phyloP scores from a whole-genome alignment of 2,888 invertebrate genomes.

The Nysson spinosus region DNA sequence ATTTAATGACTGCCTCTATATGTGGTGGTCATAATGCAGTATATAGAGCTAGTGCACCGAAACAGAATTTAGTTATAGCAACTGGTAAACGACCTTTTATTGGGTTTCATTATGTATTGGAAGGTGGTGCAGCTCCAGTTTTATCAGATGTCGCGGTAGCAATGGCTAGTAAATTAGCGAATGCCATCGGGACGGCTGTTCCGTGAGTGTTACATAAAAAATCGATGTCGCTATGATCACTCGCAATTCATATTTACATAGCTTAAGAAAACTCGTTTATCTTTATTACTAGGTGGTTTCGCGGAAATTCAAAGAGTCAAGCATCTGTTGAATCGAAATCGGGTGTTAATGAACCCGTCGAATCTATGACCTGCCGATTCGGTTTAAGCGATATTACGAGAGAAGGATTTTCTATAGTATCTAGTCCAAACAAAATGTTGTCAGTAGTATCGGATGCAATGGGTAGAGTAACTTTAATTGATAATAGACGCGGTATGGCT shows the following conservation, averaged over 20 bases:
- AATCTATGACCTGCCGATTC: slow-evolving; percentile 87
- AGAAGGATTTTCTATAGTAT: slow-evolving; percentile 84
- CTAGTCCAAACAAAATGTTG: slow-evolving; percentile 89
- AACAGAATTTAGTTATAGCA: slow-evolving; percentile 86
- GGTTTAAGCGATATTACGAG: slow-evolving; percentile 89
- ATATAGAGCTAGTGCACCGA: slow-evolving; percentile 86
- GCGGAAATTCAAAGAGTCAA: slow-evolving; percentile 77
- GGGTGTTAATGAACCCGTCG: slow-evolving; percentile 79
- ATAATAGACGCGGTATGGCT: slow-evolving; percentile 87
- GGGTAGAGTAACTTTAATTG: slow-evolving; percentile 92
- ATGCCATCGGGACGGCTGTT: slow-evolving; percentile 80
- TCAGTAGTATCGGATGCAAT: slow-evolving; percentile 91
- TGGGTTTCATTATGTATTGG: slow-evolving; percentile 93
- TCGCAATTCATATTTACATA: background rate
- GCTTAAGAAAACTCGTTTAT: background rate
- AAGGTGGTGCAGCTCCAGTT: slow-evolving; percentile 89
- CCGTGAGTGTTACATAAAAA: slow-evolving; percentile 81
- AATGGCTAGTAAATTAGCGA: slow-evolving; percentile 92
- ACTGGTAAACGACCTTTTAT: slow-evolving; percentile 91
- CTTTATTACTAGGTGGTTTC: slow-evolving; percentile 78
- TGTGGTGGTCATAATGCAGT: slow-evolving; percentile 85
- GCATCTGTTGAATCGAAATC: slow-evolving; percentile 67
- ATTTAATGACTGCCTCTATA: slow-evolving; percentile 88
- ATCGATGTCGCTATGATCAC: slow-evolving; percentile 20
- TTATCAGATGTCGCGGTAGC: slow-evolving; percentile 95